Percentiles rank a stretch among this genome's conserved stretches.
phyloP scores from a whole-genome alignment of 2,888 invertebrate genomes.

The Tipula confusa region DNA sequence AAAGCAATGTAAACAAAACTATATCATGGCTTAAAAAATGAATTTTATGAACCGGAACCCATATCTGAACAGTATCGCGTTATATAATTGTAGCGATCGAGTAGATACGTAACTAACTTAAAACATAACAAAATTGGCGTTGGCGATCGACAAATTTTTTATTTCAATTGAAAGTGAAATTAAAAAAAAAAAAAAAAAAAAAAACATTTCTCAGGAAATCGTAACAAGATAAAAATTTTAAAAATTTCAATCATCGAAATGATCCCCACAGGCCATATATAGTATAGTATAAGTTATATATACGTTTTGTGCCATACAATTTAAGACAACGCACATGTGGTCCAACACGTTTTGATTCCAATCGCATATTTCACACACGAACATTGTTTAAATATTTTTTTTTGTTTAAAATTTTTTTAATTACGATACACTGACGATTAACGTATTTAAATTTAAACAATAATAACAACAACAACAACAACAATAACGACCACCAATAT shows the following conservation, averaged over 20 bases:
- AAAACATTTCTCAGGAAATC: too few relatives aligned
- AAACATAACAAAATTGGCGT: background rate
- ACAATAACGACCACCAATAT: too few relatives aligned
- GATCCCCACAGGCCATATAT: background rate
- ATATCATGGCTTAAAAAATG: background rate
- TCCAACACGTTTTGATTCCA: background rate
- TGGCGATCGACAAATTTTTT: background rate
- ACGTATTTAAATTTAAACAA: background rate
- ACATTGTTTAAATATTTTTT: background rate
- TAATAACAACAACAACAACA: too few relatives aligned
- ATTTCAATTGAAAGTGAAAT: slow-evolving; percentile 12
- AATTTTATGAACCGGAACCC: slow-evolving; percentile 14
- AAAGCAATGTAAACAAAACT: background rate
- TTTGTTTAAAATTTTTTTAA: background rate
- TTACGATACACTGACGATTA: background rate
- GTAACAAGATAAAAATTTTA: background rate
- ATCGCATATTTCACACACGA: background rate
- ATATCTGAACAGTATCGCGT: background rate
- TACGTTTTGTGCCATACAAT: too few relatives aligned
- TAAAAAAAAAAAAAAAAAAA: background rate
- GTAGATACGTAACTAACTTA: background rate
- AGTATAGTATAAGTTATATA: background rate
- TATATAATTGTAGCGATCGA: background rate
- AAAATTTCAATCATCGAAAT: background rate
- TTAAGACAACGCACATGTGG: background rate